Conservation (phyloP, 2,797 vertebrate species). For the Aldrovandia affinis region DNA sequence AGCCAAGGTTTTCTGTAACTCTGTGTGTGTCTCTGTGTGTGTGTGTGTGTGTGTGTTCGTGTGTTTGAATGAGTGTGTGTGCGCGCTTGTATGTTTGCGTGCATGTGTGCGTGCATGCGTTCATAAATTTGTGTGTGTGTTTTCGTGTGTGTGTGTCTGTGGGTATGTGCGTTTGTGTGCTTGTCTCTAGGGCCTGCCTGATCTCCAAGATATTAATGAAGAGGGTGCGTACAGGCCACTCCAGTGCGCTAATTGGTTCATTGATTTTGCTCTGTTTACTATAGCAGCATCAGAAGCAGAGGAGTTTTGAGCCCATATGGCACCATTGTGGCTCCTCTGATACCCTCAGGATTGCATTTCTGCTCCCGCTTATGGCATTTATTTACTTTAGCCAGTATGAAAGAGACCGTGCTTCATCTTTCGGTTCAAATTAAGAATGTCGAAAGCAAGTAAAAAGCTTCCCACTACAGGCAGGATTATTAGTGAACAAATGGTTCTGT, state of each 20-base stretch:
- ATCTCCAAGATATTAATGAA: conserved; percentile 22
- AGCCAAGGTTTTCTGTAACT: no score
- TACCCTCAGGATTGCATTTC: background rate
- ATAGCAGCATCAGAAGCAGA: background rate
- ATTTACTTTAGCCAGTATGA: background rate
- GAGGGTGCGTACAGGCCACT: background rate
- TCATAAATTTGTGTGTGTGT: conserved; percentile 16
- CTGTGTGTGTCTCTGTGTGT: conserved; percentile 11
- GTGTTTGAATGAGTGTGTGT: background rate
- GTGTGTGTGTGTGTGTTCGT: conserved; percentile 26
- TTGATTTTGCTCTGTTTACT: background rate
- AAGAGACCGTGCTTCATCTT: background rate
- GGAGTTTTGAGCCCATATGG: conserved; percentile 10
- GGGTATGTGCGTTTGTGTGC: conserved; percentile 26
- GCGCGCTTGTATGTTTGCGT: no score
- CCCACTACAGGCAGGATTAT: conserved; percentile 2
- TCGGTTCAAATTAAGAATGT: background rate
- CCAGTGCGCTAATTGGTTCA: conserved; percentile 5
- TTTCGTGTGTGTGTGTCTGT: conserved; percentile 14
- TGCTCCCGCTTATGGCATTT: background rate
- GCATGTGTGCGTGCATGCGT: no score
- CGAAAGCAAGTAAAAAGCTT: background rate
- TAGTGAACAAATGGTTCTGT: background rate
- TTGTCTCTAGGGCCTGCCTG: conserved; percentile 24
- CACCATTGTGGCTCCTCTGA: background rate